Evolutionary conservation across 2,797 vertebrate genomes (phyloP), one percentile per base, ranked within the genome.

Genomic region (Cichlasoma orientale): DNA sequence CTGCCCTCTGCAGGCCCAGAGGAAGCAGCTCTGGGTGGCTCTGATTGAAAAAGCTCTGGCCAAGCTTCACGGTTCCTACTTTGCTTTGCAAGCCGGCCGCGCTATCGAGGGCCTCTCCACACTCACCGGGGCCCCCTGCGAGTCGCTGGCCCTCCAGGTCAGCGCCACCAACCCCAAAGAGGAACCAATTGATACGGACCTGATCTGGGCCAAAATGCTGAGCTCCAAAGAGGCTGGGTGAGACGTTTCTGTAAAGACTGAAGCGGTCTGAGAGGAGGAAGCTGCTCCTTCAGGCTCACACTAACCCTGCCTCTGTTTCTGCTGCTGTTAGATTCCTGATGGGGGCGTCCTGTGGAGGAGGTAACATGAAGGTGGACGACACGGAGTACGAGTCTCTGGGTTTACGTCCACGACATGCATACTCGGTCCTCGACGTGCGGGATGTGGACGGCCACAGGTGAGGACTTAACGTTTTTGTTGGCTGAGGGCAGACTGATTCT

Each of bases 191-290:
- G 98, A 99, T 95, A 97, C 97, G 1, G 97, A 99, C 95, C 97
- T 99, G 92, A 98, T 98, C 96, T 99, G 98, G 98, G 98, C 97
- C 95, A 98, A 97, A 88, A 98, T 98, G 97, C 97, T 99, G 91
- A 98, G 98, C 94, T 98, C 97, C 90, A 99, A 98, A 91, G 98
- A 99, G 93, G 98, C 97, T n/a, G 98, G 97, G 97, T 98, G 95
- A 81, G 76, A 9, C 0, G 38, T 47, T 1, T 0, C 2, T 3
- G 3, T n/a, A n/a, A 10, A 25, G 36, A 29, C 11, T 47, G 61
- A 31, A 10, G 18, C 5, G 0, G 10, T 16, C 18, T 23, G 36
- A 68, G 33, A n/a, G 31, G 33, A 29, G 27, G 33, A 47, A 52
- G 47, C 47, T 41, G 29, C 31, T 31, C 27, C 29, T 41, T n/a